phyloP scores from a whole-genome alignment of 2,888 invertebrate species.

The Eristalinus aeneus region DNA sequence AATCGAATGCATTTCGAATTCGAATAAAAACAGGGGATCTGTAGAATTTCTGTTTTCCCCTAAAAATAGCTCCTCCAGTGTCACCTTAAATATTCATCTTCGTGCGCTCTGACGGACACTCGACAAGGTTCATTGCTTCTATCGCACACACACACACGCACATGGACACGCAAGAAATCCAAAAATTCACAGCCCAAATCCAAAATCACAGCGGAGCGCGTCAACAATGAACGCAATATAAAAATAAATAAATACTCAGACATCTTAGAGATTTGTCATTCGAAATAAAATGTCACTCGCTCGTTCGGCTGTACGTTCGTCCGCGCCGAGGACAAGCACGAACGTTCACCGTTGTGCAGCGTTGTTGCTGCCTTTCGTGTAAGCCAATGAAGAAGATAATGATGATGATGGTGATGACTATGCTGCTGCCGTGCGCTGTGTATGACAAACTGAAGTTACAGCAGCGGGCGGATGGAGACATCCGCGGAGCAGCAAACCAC shows the following conservation, averaged over 20 bases:
- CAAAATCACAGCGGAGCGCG: conserved; percentile 27
- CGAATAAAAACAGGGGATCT: neutral
- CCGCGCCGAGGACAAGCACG: neutral
- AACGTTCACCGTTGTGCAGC: neutral
- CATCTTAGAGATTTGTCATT: conserved; percentile 38
- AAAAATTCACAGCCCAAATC: conserved; percentile 19
- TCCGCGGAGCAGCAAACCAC: conserved; percentile 20
- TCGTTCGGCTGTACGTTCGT: neutral
- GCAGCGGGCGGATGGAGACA: neutral
- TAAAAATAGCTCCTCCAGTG: conserved; percentile 50
- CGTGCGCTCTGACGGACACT: conserved; percentile 37
- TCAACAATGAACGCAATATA: conserved; percentile 40
- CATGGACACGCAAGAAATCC: conserved; percentile 9
- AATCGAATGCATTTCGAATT: neutral
- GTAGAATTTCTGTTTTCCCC: neutral
- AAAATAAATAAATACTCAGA: conserved; percentile 36
- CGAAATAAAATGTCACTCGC: conserved; percentile 24
- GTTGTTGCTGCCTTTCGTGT: neutral
- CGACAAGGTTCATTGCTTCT: conserved; percentile 45
- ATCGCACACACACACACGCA: conserved; percentile 3
- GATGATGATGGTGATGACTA: neutral
- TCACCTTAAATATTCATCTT: conserved; percentile 52
- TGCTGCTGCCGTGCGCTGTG: neutral
- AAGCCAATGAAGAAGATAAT: neutral
- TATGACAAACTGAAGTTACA: conserved; percentile 43